Conservation (phyloP, 2,113 vertebrate species). For the Hemiprocne comata region DNA sequence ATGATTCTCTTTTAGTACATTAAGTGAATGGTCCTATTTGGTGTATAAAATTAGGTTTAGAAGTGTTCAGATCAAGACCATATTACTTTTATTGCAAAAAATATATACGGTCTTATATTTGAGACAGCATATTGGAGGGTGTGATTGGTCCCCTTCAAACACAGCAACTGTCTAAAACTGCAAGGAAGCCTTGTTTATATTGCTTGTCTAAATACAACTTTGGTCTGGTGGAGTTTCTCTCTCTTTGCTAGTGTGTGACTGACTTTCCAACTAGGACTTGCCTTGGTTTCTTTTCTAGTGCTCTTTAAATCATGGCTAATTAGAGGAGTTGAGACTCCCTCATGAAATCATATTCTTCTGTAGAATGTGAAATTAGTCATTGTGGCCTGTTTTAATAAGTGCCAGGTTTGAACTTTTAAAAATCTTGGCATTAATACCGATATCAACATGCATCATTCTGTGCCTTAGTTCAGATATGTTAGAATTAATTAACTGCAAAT, state of each 20-base stretch:
- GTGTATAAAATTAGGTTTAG: neutral
- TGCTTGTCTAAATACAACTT: neutral
- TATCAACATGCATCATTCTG: neutral
- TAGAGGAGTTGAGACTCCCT: slow-evolving; percentile 7
- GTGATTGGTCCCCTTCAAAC: neutral
- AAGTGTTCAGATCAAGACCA: neutral
- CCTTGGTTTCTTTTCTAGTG: neutral
- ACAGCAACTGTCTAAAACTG: neutral
- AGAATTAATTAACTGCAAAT: slow-evolving; percentile 46
- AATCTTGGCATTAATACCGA: neutral
- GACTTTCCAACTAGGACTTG: neutral
- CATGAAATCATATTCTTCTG: neutral
- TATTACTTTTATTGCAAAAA: neutral
- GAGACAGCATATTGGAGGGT: neutral
- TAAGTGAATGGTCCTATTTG: neutral
- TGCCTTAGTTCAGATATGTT: neutral
- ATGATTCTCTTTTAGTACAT: neutral
- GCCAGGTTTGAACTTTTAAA: neutral
- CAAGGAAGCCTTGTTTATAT: slow-evolving; percentile 8
- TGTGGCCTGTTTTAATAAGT: slow-evolving; percentile 27
- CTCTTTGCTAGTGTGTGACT: neutral
- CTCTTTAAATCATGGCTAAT: slow-evolving; percentile 28
- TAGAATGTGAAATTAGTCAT: neutral
- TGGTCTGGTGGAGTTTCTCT: neutral
- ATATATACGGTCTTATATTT: neutral